phyloP scores from a whole-genome alignment of 1,140 invertebrate species.

The Elymnias hypermnestra region DNA sequence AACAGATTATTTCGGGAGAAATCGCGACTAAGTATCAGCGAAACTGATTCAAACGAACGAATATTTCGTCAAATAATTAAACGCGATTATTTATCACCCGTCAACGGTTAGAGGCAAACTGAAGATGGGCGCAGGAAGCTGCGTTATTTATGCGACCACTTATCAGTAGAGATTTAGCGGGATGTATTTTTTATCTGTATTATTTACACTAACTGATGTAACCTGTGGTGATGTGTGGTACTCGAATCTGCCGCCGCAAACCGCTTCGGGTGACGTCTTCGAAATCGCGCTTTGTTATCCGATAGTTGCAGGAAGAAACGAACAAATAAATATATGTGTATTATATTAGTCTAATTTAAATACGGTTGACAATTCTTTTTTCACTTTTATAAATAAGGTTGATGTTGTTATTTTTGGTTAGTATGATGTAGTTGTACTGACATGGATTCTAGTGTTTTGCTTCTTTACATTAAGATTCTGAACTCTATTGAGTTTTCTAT shows the following conservation, averaged over 20 bases:
- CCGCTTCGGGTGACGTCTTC: slow-evolving; percentile 32
- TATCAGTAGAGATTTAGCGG: slow-evolving; percentile 45
- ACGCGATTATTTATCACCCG: slow-evolving; percentile 27
- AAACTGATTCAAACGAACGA: slow-evolving; percentile 28
- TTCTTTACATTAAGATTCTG: too few relatives aligned
- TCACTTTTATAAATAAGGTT: too few relatives aligned
- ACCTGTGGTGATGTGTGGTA: slow-evolving; percentile 6
- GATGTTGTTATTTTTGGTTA: too few relatives aligned
- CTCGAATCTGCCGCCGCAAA: slow-evolving; percentile 31
- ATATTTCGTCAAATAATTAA: slow-evolving; percentile 14
- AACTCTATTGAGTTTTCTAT: too few relatives aligned
- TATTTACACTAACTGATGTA: slow-evolving; percentile 10
- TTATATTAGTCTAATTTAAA: too few relatives aligned
- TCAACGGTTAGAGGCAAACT: slow-evolving; percentile 40
- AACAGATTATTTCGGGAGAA: slow-evolving; percentile 16
- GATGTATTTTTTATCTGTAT: slow-evolving; percentile 39
- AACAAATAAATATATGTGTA: too few relatives aligned
- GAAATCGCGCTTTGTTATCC: background rate
- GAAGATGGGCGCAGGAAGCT: slow-evolving; percentile 27
- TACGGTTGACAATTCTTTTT: too few relatives aligned
- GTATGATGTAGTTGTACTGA: too few relatives aligned
- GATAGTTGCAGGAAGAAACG: slow-evolving; percentile 1
- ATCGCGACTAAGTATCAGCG: slow-evolving; percentile 31
- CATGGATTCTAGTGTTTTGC: too few relatives aligned
- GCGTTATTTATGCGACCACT: slow-evolving; percentile 43